Base-by-base conservation (phyloP, 2,113 vertebrate species). In the Artemisiospiza belli region DNA sequence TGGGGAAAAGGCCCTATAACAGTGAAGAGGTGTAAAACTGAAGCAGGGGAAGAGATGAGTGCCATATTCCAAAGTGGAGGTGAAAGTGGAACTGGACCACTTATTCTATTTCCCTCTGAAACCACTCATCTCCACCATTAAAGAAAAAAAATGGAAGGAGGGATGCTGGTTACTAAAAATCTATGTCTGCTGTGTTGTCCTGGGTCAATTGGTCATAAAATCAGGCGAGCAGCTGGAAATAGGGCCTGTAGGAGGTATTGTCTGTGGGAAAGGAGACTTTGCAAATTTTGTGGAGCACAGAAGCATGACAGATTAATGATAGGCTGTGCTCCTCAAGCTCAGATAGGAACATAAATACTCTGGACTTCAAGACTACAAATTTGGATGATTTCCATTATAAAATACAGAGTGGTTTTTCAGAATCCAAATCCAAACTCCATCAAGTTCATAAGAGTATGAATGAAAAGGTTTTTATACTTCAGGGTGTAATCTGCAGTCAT, bases 51-150 rank as follows among this genome's bases (percentile, higher is more conserved):
- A 81, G 52, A 67, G 57, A 54, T 64, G 49, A 64, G 17, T 62
- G 20, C 24, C 23, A 31, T 61, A n/a, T 73, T 87, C 58, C 41
- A 41, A 30, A 21, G 31, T 37, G 15, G 47, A 91, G 44, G 69
- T 63, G 66, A 68, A 85, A 83, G 21, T 21, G 33, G 41, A 85
- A 28, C 21, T 63, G 82, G 81, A 87, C 30, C 61, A 16, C 16
- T 72, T 89, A 19, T 20, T 63, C 44, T 59, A 41, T 81, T 91
- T 94, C 64, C 82, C 63, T 37, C 67, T 92, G 96, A 91, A 96
- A 95, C 83, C 39, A 55, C 37, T 91, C 49, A 43, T 57, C 44
- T 87, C 59, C n/a, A 83, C 28, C 59, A 62, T 23, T 35, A 62
- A 80, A 64, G 54, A 2, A 44, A 43, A 59, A 87, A 87, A 31